Conservation (phyloP, 2,888 invertebrate species). For the Cryptocheilus praepositus region DNA sequence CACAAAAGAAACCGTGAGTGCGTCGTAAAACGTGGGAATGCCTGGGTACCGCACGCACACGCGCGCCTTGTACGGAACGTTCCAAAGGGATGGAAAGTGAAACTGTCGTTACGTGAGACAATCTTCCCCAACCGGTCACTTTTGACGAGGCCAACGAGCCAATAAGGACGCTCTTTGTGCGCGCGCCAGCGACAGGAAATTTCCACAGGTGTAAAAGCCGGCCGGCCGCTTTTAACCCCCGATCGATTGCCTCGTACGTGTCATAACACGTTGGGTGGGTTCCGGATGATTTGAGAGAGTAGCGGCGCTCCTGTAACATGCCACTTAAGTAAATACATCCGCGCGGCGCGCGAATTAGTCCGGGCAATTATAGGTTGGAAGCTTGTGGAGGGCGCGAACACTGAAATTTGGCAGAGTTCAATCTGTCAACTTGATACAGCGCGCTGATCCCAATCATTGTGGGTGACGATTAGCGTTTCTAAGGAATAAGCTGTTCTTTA, state of each 20-base stretch:
- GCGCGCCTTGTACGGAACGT: too few relatives aligned
- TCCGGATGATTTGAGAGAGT: slow-evolving; percentile 17
- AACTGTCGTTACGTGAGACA: neutral
- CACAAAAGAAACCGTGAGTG: neutral
- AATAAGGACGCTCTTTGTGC: neutral
- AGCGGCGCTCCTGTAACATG: slow-evolving; percentile 13
- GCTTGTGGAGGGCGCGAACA: too few relatives aligned
- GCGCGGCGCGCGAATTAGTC: slow-evolving; percentile 9
- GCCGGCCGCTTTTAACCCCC: slow-evolving; percentile 9
- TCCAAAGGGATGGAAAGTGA: neutral
- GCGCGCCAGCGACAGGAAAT: slow-evolving; percentile 2
- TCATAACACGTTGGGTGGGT: slow-evolving; percentile 24
- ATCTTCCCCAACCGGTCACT: too few relatives aligned
- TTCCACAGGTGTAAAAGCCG: slow-evolving; percentile 3
- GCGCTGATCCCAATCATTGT: too few relatives aligned
- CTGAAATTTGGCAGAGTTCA: too few relatives aligned
- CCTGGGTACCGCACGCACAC: too few relatives aligned
- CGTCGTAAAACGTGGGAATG: too few relatives aligned
- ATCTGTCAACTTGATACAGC: too few relatives aligned
- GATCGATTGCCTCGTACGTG: slow-evolving; percentile 36
- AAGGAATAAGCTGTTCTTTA: too few relatives aligned
- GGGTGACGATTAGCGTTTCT: neutral
- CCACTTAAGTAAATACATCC: slow-evolving; percentile 14
- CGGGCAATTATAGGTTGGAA: slow-evolving; percentile 16
- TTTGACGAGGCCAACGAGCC: neutral